Percentiles rank a stretch among this genome's conserved stretches.
Evolutionary conservation across 92 coral and sea anemone species (phyloP).

Genomic region (Montipora capitata): DNA sequence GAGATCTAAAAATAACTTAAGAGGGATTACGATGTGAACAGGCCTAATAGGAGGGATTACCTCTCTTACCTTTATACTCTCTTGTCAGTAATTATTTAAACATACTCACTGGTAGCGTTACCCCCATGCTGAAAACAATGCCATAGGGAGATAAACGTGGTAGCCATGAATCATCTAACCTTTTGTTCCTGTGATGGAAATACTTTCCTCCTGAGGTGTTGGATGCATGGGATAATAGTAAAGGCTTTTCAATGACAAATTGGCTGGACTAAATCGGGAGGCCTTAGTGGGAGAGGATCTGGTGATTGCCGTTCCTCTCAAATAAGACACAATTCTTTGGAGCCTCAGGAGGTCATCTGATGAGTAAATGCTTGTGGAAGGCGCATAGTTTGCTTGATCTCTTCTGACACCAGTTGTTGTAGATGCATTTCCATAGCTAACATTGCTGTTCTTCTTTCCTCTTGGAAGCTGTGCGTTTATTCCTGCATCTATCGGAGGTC

Average conservation of each 20-base stretch:
- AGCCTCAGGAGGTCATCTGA: slow-evolving; percentile 15
- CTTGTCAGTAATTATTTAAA: too few relatives aligned
- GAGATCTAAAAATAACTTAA: too few relatives aligned
- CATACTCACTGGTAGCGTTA: too few relatives aligned
- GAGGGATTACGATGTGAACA: too few relatives aligned
- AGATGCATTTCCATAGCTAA: background rate
- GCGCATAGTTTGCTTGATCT: slow-evolving; percentile 4
- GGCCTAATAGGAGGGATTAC: too few relatives aligned
- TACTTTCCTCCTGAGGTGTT: slow-evolving; percentile 47
- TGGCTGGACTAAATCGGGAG: background rate
- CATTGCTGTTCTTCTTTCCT: background rate
- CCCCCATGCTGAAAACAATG: background rate
- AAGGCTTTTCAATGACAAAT: slow-evolving; percentile 34
- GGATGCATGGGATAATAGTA: slow-evolving; percentile 50
- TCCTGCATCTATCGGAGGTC: background rate
- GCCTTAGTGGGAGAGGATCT: slow-evolving; percentile 30
- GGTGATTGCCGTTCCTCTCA: slow-evolving; percentile 20
- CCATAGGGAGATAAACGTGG: too few relatives aligned
- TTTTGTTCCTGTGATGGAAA: background rate
- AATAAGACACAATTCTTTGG: slow-evolving; percentile 31
- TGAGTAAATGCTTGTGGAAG: slow-evolving; percentile 13
- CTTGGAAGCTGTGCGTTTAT: background rate
- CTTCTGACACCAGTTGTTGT: slow-evolving; percentile 28
- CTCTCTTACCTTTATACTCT: too few relatives aligned
- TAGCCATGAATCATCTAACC: background rate